Conservation (phyloP, 2,888 invertebrate species). For the Drosophila robusta region DNA sequence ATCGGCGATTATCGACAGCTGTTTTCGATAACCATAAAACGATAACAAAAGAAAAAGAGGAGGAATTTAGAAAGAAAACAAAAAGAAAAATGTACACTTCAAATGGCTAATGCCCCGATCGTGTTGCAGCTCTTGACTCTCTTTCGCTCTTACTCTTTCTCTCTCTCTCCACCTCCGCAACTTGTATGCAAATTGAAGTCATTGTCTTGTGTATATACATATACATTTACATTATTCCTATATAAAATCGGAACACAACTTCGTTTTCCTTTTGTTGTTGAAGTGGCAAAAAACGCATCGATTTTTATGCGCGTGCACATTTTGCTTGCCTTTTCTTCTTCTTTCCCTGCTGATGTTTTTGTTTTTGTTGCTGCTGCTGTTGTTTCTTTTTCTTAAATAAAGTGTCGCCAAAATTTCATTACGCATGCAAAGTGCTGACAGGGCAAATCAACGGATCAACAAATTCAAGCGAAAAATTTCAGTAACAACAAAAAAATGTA, state of each 20-base stretch:
- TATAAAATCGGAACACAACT: constrained; percentile 21
- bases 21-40: background rate
- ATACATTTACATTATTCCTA: constrained; percentile 1
- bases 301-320: constrained; percentile 51
- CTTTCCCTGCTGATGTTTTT: background rate
- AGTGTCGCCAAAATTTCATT: constrained; percentile 53
- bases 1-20: background rate
- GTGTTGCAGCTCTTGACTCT: constrained; percentile 9
- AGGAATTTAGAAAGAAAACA: background rate
- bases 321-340: constrained; percentile 16
- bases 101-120: background rate
- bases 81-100: background rate
- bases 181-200: constrained; percentile 43
- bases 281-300: constrained; percentile 57
- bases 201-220: constrained; percentile 27
- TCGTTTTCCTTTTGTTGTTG: constrained; percentile 30
- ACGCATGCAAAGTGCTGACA: constrained; percentile 61
- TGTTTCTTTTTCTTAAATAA: constrained; percentile 10
- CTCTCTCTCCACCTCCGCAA: constrained; percentile 20
- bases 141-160: background rate
- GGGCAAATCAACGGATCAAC: constrained; percentile 46
- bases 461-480: constrained; percentile 3
- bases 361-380: background rate
- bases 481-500: background rate
- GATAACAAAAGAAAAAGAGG: background rate